Base-by-base conservation (phyloP, 1,140 invertebrate genomes). In the Penaeus japonicus region DNA sequence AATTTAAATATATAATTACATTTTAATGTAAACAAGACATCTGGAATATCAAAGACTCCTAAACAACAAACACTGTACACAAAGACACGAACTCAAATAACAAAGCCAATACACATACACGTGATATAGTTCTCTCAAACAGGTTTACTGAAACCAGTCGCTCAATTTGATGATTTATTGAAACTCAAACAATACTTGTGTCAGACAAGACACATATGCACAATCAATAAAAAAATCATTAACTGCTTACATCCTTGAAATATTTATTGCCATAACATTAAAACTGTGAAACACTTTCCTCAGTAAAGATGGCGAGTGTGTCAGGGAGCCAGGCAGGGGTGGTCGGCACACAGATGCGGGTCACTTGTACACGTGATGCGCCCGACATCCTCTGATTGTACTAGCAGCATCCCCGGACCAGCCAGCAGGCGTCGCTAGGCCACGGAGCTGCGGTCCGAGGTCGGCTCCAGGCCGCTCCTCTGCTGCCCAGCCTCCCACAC, bases 141-240 rank as follows among this genome's bases (percentile, higher is more conserved):
- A 15, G 47, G 47, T 10, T 47, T 7, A 47, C 47, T 47, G 15
- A 47, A 47, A 47, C 30, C 73, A 77, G 17, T 20, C 39, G 20
- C 18, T 87, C 85, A 87, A 87, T 87, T 65, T 87, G 62, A 87
- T 87, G 87, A 88, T 88, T 88, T 88, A 88, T 88, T 88, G 80
- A 88, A 88, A 88, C 87, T 88, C 87, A 88, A 88, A 88, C 87
- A 88, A 88, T 83, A 88, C 87, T 75, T 87, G 87, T 88, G 87
- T 88, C 87, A 88, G 87, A 88, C 73, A 62, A 85, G 84, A 85
- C 84, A 85, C 84, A 78, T 85, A 85, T 85, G 73, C 84, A 85
- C 87, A 88, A 88, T 88, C 87, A 88, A 88, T 88, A 88, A 88
- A 88, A 73, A 88, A 88, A 88, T 88, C 87, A 88, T 88, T 88